Conservation (phyloP, 2,113 vertebrate species). For the Clarias batrachus region DNA sequence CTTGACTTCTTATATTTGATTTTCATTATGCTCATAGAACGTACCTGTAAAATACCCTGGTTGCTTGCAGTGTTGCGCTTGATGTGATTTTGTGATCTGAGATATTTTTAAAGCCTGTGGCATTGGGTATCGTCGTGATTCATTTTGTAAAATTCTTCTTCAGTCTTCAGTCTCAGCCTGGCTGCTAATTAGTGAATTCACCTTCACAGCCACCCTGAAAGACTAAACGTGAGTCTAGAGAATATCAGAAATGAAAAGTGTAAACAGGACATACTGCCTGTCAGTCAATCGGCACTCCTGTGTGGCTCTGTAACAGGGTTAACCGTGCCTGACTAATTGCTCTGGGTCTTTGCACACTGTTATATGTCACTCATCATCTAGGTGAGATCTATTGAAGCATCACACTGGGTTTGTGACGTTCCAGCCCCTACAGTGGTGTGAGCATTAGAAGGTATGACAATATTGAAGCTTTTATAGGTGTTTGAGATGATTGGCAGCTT, state of each 20-base stretch:
- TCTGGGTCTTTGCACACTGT: background rate
- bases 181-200: constrained; percentile 16
- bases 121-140: background rate
- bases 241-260: background rate
- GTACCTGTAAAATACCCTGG: background rate
- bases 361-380: constrained; percentile 3
- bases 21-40: background rate
- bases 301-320: background rate
- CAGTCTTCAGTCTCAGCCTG: background rate
- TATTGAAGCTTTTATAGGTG: constrained; percentile 9
- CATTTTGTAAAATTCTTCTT: background rate
- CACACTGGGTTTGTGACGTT: background rate
- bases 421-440: background rate
- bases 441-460: background rate
- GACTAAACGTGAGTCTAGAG: background rate
- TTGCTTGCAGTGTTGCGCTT: background rate
- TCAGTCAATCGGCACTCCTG: constrained; percentile 6
- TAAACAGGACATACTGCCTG: background rate
- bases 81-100: background rate
- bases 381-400: background rate
- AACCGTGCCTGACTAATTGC: background rate
- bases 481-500: constrained; percentile 15
- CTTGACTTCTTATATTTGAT: background rate
- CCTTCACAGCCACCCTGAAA: background rate
- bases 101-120: background rate